A percentile compares a stretch with the other conserved stretches of the same genome.
Evolutionary conservation across 2,113 vertebrate species (phyloP).

Genomic region (Acanthisitta chloris): DNA sequence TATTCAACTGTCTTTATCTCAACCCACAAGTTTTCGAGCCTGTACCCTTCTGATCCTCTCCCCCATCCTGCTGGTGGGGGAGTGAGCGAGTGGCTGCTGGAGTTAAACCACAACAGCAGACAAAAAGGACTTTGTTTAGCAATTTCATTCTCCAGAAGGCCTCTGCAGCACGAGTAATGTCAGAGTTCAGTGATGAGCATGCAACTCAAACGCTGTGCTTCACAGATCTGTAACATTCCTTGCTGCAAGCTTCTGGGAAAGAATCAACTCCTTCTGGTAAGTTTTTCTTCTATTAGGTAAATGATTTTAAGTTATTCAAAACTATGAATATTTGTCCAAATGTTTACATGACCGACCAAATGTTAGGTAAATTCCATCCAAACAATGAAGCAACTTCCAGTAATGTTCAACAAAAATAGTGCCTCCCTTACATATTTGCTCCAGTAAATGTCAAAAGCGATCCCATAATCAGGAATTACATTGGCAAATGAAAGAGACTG

Average conservation of each 20-base stretch:
- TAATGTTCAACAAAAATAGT: constrained; percentile 25
- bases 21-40: too few species aligned
- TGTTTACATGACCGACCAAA: constrained; percentile 15
- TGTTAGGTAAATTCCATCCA: not conserved
- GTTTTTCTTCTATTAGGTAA: not conserved
- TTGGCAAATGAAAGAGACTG: not conserved
- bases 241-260: not conserved
- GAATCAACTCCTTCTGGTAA: not conserved
- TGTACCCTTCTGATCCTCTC: too few species aligned
- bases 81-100: too few species aligned
- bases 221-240: not conserved
- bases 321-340: not conserved
- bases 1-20: too few species aligned
- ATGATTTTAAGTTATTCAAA: constrained; percentile 15
- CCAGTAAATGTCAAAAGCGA: not conserved
- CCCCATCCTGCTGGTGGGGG: too few species aligned
- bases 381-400: constrained; percentile 34
- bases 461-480: not conserved
- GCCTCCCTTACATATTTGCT: constrained; percentile 23
- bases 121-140: not conserved
- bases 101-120: too few species aligned
- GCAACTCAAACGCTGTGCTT: not conserved
- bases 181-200: not conserved
- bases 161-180: not conserved
- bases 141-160: not conserved